A percentile compares a stretch with the other conserved stretches of the same genome.
Evolutionary conservation across 2,888 invertebrate species (phyloP).

Genomic region (Emmelina monodactyla): DNA sequence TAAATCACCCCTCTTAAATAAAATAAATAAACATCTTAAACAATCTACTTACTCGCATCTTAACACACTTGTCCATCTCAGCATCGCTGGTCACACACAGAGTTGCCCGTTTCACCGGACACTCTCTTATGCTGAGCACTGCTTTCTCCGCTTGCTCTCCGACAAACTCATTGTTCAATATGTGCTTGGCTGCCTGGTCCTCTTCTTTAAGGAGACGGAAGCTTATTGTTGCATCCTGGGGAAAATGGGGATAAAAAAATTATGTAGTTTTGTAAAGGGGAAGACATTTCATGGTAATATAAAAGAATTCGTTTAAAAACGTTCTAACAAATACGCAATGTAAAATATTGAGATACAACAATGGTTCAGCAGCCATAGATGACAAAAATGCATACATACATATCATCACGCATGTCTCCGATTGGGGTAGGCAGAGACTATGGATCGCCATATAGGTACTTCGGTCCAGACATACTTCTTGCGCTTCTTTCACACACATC

Average conservation of each 20-base stretch:
- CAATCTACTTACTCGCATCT: constrained; percentile 78
- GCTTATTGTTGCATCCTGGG: constrained; percentile 75
- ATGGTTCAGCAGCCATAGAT: too few species aligned
- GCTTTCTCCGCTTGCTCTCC: constrained; percentile 71
- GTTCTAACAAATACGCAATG: background rate
- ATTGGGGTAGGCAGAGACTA: too few species aligned
- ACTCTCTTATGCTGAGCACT: constrained; percentile 79
- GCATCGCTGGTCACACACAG: constrained; percentile 91
- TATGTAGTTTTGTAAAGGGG: too few species aligned
- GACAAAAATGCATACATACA: too few species aligned
- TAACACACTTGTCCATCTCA: constrained; percentile 90
- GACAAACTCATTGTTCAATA: constrained; percentile 68
- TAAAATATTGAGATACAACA: background rate
- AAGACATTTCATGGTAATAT: too few species aligned
- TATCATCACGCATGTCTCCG: too few species aligned
- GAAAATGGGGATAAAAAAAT: constrained; percentile 1
- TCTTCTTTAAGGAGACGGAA: constrained; percentile 73
- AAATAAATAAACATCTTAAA: too few species aligned
- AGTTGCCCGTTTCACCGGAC: constrained; percentile 85
- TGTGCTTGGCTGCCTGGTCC: constrained; percentile 78
- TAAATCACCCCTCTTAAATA: too few species aligned
- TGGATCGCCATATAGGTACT: too few species aligned
- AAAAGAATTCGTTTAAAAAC: too few species aligned
- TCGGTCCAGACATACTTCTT: too few species aligned
- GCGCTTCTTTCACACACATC: too few species aligned